Evolutionary conservation across 1,140 invertebrate species (phyloP), one percentile per base, ranked within the genome.

Genomic region (Musca vetustissima): DNA sequence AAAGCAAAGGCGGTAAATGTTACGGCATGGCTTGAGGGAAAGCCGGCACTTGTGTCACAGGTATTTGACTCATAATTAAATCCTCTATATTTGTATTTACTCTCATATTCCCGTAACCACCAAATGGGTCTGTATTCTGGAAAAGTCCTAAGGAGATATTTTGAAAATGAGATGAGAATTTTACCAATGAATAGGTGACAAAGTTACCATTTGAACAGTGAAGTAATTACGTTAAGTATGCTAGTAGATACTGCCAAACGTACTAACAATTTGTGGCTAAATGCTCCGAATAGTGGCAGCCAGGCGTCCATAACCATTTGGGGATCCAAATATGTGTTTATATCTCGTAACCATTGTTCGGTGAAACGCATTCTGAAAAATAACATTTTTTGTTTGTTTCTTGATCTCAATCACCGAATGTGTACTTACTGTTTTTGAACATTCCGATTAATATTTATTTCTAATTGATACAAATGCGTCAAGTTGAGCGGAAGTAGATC

Each of bases 131-230:
- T 74, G 36, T 66, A 48, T 15, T 78, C 79, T 0, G 77, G 75
- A 67, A 67, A 73, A 7, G 76, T 71, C 79, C 79, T 81, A 22
- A 15, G 64, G 14, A 28, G 21, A 48, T 47, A 2, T 17, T 4
- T 28, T 28, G 28, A 28, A 28, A 4, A 28, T 28, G 8, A 28
- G 28, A 53, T 48, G 19, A 13, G 36, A 64, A 14, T 13, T 55
- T 1, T 55, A 25, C 43, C 43, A 6, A 17, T 43, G 17, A 22
- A 15, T 19, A 2, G 53, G 13, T 6, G 9, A 7, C 24, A 4
- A 47, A 64, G 74, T 69, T 67, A 77, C 79, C 79, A 81, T 69
- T 81, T 81, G 19, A 65, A 65, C 7, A 78, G 70, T 6, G 78
- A 79, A 66, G 71, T 73, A 11, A 79, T 6, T 0, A 61, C 64